These are phyloP conservation scores for Ceratina japonica DNA, from an alignment of 1,140 invertebrate species.

Conservation along the genomic window DNA sequence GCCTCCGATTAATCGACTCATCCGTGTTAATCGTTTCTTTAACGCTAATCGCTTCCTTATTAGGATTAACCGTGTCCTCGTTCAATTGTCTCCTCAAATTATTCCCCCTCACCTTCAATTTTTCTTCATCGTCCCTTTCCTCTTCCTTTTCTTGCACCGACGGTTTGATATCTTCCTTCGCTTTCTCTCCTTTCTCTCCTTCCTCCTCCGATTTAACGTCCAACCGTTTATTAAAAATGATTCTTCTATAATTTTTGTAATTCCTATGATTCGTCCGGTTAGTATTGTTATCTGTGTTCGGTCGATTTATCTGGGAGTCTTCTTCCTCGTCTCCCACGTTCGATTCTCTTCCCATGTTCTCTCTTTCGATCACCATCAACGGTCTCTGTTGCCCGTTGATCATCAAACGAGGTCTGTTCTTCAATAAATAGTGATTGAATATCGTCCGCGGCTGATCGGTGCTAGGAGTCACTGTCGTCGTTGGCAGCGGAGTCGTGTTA, in stretches of 20 bases:
- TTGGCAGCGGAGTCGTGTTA: slow-evolving; percentile 63
- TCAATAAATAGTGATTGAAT: slow-evolving; percentile 61
- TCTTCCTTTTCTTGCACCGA: slow-evolving; percentile 66
- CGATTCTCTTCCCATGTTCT: slow-evolving; percentile 18
- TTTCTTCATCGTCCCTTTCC: slow-evolving; percentile 72
- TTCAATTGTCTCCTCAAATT: slow-evolving; percentile 81
- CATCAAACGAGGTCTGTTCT: slow-evolving; percentile 70
- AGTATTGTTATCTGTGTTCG: slow-evolving; percentile 71
- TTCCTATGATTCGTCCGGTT: slow-evolving; percentile 43
- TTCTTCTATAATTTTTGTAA: slow-evolving; percentile 61
- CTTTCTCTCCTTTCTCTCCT: too few relatives aligned
- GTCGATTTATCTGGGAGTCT: slow-evolving; percentile 75
- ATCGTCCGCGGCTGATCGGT: slow-evolving; percentile 68
- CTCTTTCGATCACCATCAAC: slow-evolving; percentile 66
- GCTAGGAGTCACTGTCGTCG: slow-evolving; percentile 69
- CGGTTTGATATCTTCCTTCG: too few relatives aligned
- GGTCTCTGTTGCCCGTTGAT: slow-evolving; percentile 75
- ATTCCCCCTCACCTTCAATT: slow-evolving; percentile 76
- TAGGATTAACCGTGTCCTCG: slow-evolving; percentile 74
- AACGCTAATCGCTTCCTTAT: too few relatives aligned
- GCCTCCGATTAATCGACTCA: too few relatives aligned
- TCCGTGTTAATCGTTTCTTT: too few relatives aligned
- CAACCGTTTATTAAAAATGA: slow-evolving; percentile 77
- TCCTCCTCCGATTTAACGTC: slow-evolving; percentile 55
- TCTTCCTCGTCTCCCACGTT: slow-evolving; percentile 47